Percentiles rank a stretch among this genome's conserved stretches.
phyloP scores from a whole-genome alignment of 2,113 vertebrate species.

The Phalacrocorax pelagicus region DNA sequence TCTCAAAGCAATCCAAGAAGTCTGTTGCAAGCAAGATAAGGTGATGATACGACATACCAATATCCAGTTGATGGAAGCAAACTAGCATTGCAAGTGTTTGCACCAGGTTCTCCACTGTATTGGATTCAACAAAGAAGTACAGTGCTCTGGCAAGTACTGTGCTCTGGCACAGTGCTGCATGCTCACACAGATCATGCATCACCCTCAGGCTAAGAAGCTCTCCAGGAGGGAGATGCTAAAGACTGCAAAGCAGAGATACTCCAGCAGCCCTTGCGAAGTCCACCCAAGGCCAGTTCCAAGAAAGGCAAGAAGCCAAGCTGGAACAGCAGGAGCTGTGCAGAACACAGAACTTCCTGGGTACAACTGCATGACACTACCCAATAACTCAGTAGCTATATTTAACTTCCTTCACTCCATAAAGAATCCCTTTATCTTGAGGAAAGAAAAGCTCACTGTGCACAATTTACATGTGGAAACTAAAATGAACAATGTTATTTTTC shows the following conservation, averaged over 20 bases:
- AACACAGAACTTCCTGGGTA: not conserved
- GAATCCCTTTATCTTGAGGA: not conserved
- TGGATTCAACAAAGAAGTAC: not conserved
- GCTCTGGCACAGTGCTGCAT: not conserved
- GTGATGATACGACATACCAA: not conserved
- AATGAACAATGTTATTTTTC: not conserved
- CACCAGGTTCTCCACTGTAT: not conserved
- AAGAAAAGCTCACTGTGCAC: not conserved
- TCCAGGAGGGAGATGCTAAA: not conserved
- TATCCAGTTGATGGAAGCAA: not conserved
- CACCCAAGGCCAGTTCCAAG: not conserved
- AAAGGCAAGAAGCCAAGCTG: not conserved
- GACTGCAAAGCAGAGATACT: not conserved
- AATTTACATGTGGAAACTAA: not conserved
- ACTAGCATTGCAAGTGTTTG: not conserved
- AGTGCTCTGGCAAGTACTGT: not conserved
- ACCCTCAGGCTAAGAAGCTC: not conserved
- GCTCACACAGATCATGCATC: not conserved
- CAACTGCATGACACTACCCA: not conserved
- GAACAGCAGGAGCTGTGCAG: not conserved
- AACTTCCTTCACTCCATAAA: not conserved
- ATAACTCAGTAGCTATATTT: not conserved
- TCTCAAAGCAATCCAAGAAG: not conserved
- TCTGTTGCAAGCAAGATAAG: not conserved
- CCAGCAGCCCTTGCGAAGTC: rapidly evolving